Evolutionary conservation across 2,888 invertebrate genomes (phyloP), one percentile per base, ranked within the genome.

Genomic region (Meteorus cinctellus): DNA sequence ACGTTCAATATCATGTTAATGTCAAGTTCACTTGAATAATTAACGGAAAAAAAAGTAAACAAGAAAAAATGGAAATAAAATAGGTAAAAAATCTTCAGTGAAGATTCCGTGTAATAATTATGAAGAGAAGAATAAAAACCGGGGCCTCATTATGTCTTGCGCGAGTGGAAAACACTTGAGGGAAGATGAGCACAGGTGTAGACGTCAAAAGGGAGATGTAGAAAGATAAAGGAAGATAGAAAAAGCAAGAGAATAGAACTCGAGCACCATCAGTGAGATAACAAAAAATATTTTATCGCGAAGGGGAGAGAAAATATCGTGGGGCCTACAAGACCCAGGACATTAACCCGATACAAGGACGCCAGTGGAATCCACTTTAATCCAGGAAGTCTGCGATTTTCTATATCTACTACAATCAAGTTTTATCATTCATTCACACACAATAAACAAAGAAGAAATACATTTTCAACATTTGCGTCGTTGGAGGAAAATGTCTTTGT

Each of bases 341-440:
- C 81, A 73, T 81, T 81, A 79, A 81, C 79, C 81, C 74, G 76
- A 65, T 66, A 76, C 81, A 81, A 80, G 81, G 81, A 81, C 80
- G 80, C 78, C 74, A 74, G 70, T 62, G 70, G 75, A 75, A 51
- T 76, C 75, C 66, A 51, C 59, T 51, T 76, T 72, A 72, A 72
- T 76, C 72, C 72, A 68, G 72, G 72, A 76, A 76, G 72, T 72
- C 63, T 34, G 62, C 34, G 51, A 72, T 72, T 76, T 76, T 76
- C 68, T 73, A 19, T 55, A 55, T 63, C 63, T 71, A 41, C 41
- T 29, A 45, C 27, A 41, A 48, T 63, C n/a, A 27, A 24, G 8
- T 59, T 59, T 55, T 31, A 55, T 16, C 27, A 24, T 62, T 60
- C 31, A n/a, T 68, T 51, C 31, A 29, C 34, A 29, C 34, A 29